Conservation (phyloP, 2,888 invertebrate species). For the Pollenia griseotomentosa region DNA sequence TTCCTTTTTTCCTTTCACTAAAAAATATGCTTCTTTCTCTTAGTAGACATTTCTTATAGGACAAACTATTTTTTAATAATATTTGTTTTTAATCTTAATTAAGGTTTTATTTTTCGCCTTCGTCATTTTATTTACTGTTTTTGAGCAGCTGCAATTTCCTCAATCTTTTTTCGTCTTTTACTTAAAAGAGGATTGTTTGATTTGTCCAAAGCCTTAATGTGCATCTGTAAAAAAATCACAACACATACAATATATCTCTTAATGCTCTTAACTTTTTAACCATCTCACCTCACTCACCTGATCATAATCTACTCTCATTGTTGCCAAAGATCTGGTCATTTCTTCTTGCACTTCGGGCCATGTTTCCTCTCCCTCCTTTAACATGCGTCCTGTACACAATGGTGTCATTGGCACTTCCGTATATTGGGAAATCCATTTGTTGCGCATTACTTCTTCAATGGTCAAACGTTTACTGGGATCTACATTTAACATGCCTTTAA, state of each 20-base stretch:
- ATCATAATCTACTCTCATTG: conserved; percentile 99
- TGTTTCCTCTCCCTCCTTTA: conserved; percentile 95
- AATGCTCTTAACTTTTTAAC: not conserved
- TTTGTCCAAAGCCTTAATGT: conserved; percentile 95
- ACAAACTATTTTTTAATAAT: conserved; percentile 29
- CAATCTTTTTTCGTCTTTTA: conserved; percentile 89
- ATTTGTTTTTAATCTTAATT: conserved; percentile 19
- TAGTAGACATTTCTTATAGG: conserved; percentile 9
- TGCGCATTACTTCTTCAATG: conserved; percentile 95
- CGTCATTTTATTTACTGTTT: conserved; percentile 66
- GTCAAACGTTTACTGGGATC: conserved; percentile 95
- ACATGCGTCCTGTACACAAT: conserved; percentile 93
- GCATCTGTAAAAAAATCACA: conserved; percentile 86
- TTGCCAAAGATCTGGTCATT: conserved; percentile 98
- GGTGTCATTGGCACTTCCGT: conserved; percentile 97
- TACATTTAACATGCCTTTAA: conserved; percentile 96
- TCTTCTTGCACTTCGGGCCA: conserved; percentile 99
- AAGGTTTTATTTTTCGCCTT: conserved; percentile 25
- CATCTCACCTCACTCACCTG: conserved; percentile 85
- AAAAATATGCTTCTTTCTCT: not conserved
- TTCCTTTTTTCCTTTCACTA: conserved; percentile 26
- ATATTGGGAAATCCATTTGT: conserved; percentile 93
- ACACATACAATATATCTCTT: conserved; percentile 31
- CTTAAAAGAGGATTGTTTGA: conserved; percentile 96
- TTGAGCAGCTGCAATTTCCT: conserved; percentile 77